Base-by-base conservation (phyloP, 2,888 invertebrate species). In the Aplocera efformata region DNA sequence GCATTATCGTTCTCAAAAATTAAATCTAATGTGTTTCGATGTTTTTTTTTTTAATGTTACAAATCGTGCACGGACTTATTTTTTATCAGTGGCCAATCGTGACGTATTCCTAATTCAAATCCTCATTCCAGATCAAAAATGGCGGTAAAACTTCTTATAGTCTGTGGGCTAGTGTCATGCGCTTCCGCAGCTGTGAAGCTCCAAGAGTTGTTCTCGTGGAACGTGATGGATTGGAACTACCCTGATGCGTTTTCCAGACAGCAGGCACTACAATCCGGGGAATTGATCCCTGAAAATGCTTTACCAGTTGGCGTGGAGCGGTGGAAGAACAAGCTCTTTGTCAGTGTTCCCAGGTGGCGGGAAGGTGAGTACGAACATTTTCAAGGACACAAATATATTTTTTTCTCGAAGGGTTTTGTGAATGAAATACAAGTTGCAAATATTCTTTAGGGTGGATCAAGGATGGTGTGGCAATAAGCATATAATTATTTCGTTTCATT, bases 301-400 rank as follows among this genome's bases (percentile, higher is more conserved):
- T 80, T 95, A 1, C 95, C 96, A 0, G 94, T 95, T 1, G 96
- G 96, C 10, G 91, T 96, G 17, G 96, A 96, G 72, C 85, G 94
- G 43, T 95, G 93, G 92, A 90, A 89, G 48, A 92, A 94, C 66
- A 95, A 94, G 56, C 85, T 96, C n/a, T 96, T 96, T 70, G 91
- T 96, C 11, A 92, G 92, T 6, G 93, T 96, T 1, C 96, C 96
- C 0, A 90, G 96, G 60, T 96, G 95, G 96, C 89, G 89, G 51
- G 81, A 91, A 73, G 95, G 95, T 95, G 67, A 30, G 13, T 17
- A n/a, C n/a, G n/a, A n/a, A n/a, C n/a, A n/a, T n/a, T n/a, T n/a
- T n/a, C n/a, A n/a, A n/a, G n/a, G n/a, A n/a, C n/a, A n/a, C n/a
- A n/a, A n/a, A n/a, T n/a, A n/a, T n/a, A n/a, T n/a, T n/a, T n/a